Evolutionary conservation across 2,113 vertebrate species (phyloP).

Genomic region (Phoenicopterus ruber): DNA sequence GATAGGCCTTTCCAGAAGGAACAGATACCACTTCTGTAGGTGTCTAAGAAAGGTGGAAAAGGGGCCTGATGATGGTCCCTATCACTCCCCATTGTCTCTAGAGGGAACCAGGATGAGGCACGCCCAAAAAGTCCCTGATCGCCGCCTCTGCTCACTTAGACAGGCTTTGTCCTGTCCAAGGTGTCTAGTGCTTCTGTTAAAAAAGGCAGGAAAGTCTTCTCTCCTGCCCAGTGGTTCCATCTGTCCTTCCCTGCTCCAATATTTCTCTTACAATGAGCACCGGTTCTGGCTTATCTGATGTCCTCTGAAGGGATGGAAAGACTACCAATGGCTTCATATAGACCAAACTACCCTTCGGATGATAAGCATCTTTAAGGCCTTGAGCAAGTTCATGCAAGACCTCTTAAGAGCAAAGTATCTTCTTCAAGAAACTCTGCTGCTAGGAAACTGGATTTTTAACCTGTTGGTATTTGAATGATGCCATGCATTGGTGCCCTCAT

Average conservation of each 20-base stretch:
- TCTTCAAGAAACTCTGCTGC: neutral
- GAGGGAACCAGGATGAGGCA: neutral
- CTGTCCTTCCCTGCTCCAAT: neutral
- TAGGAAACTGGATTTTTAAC: neutral
- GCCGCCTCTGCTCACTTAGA: neutral
- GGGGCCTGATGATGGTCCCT: neutral
- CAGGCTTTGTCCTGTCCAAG: neutral
- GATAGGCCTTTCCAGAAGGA: neutral
- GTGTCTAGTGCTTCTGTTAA: neutral
- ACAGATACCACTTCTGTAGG: neutral
- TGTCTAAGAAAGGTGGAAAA: neutral
- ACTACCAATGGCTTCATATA: neutral
- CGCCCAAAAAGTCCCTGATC: neutral
- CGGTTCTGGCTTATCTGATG: neutral
- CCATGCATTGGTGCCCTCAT: neutral
- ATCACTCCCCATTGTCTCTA: neutral
- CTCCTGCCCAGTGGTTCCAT: neutral
- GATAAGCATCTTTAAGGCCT: neutral
- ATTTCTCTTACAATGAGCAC: neutral
- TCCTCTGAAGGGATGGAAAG: neutral
- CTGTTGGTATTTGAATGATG: neutral
- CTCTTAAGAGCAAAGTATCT: neutral
- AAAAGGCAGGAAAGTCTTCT: neutral
- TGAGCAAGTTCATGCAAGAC: neutral
- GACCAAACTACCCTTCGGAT: neutral